These are phyloP conservation scores for Cephus runcator DNA, from an alignment of 2,888 invertebrate species.

Conservation along the genomic window DNA sequence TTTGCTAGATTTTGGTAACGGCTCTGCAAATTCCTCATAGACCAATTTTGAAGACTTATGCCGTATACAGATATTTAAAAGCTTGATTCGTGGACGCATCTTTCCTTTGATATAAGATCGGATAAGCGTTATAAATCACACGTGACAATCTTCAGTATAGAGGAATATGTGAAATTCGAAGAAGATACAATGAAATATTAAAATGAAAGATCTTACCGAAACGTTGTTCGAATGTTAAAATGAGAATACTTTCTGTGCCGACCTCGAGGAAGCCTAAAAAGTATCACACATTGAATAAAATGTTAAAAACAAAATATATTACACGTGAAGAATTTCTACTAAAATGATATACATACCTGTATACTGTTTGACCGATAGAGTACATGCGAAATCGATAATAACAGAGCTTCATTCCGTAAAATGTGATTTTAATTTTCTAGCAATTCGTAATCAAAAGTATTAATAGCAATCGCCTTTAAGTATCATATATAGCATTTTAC, in stretches of 20 bases:
- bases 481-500: too few species aligned
- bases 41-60: conserved; percentile 29
- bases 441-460: neutral
- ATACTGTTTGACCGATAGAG: neutral
- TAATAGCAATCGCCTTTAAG: neutral
- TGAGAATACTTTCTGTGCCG: neutral
- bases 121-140: neutral
- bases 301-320: conserved; percentile 4
- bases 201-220: neutral
- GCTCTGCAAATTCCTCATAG: neutral
- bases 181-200: neutral
- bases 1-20: neutral
- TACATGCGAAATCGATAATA: neutral
- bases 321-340: conserved; percentile 3
- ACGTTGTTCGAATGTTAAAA: neutral
- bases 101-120: neutral
- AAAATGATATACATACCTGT: neutral
- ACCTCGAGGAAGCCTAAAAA: conserved; percentile 13
- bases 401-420: neutral
- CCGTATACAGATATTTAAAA: conserved; percentile 37
- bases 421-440: neutral
- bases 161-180: neutral
- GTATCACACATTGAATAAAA: conserved; percentile 18
- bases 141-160: neutral
- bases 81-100: conserved; percentile 33